Base-by-base conservation (phyloP, 2,888 invertebrate genomes). In the Drosophila siamana region DNA sequence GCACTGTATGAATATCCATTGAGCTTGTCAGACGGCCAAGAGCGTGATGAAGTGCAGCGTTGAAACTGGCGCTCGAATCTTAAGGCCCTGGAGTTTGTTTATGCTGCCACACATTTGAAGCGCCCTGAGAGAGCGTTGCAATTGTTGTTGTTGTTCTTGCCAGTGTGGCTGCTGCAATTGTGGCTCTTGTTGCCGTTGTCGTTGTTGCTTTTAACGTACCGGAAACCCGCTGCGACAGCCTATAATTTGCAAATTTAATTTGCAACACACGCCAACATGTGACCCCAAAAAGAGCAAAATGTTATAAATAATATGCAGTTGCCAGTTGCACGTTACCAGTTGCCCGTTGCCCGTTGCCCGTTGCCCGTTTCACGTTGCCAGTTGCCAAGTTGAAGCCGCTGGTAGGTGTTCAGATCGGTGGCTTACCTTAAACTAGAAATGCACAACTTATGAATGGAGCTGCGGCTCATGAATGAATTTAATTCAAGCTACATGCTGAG, bases 361-460 rank as follows among this genome's bases (percentile, higher is more conserved):
- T 30, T 26, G 26, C n/a, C n/a, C n/a, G n/a, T n/a, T n/a, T n/a
- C 26, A 19, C n/a, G 19, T 19, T 19, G 19, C 26, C 2, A 43
- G 61, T 26, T 44, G 50, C 41, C 24, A 38, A 33, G 51, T 13
- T 52, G 40, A 15, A 40, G 57, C 28, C 48, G 50, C 43, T 87
- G 65, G 84, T 87, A 87, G 84, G 85, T 81, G 84, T 74, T 82
- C 71, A 28, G 30, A 28, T 19, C 13, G 43, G 54, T 80, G 89
- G 83, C 88, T 89, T 89, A 89, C 88, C 84, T 89, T 87, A 89
- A 89, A 84, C 89, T 87, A 89, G 88, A 84, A 87, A 84, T 74
- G 85, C 50, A 67, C 61, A 64, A 52, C 73, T 79, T 75, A 83
- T 82, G 83, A 78, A 78, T 78, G 78, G 68, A 80, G 52, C 55